phyloP scores from a whole-genome alignment of 2,113 vertebrate genomes.

The Ameiurus melas region DNA sequence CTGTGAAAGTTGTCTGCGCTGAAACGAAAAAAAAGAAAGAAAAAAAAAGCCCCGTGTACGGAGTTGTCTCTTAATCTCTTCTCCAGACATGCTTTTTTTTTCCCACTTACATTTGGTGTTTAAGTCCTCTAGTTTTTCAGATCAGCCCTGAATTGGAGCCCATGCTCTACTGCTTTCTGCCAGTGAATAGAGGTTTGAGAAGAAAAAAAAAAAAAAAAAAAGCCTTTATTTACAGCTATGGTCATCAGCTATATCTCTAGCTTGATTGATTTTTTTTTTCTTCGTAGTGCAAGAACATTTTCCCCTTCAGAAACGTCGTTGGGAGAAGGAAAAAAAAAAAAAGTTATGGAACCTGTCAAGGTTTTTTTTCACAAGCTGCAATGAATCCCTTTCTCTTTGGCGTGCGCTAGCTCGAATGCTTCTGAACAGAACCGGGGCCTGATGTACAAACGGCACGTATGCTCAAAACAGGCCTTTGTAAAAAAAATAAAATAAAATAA shows the following conservation, averaged over 20 bases:
- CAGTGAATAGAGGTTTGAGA: neutral
- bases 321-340: slow-evolving; percentile 9
- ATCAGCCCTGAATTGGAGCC: slow-evolving; percentile 20
- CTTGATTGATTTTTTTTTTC: slow-evolving; percentile 32
- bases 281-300: slow-evolving; percentile 19
- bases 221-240: slow-evolving; percentile 34
- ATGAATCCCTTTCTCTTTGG: slow-evolving; percentile 57
- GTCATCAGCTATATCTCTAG: slow-evolving; percentile 41
- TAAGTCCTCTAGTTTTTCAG: slow-evolving; percentile 43
- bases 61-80: slow-evolving; percentile 26
- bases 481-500: too few species aligned
- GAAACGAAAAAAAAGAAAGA: neutral
- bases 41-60: neutral
- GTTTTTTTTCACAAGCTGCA: slow-evolving; percentile 41
- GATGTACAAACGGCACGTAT: neutral
- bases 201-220: neutral
- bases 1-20: neutral
- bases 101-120: slow-evolving; percentile 26
- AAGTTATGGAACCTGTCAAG: slow-evolving; percentile 27
- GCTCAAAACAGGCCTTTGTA: neutral
- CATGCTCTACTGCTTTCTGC: slow-evolving; percentile 12
- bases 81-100: slow-evolving; percentile 31
- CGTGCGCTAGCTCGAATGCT: slow-evolving; percentile 8
- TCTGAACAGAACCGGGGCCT: neutral
- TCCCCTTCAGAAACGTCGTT: slow-evolving; percentile 28